Evolutionary conservation across 1,140 invertebrate genomes (phyloP), one percentile per base, ranked within the genome.

Genomic region (Lepidurus packardi): DNA sequence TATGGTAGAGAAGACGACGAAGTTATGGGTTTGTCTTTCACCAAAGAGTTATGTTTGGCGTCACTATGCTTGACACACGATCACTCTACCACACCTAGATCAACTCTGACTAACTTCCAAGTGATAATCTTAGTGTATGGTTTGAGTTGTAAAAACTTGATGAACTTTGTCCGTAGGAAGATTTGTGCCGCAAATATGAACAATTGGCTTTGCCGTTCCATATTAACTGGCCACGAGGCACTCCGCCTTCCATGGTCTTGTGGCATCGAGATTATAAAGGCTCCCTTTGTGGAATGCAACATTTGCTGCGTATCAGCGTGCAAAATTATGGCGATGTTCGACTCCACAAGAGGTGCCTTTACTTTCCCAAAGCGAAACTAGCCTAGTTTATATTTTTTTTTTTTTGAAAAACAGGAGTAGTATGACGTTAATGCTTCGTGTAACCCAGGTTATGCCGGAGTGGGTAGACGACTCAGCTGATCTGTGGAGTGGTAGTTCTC

Each of bases 1-100:
- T 99, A 99, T 87, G 97, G 98, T 1, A 89, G 97, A 43, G 97
- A 99, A 86, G 96, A 99, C 84, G 93, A 99, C 83, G 98, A 99
- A 87, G 94, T 98, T 74, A 93, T 99, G 89, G 98, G 98, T 0
- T 87, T 99, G 47, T 97, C 96, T 81, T 99, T 99, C 87, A 93
- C 97, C 81, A 99, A 99, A 86, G 97, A 99, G 84, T 87, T 99
- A 5, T 97, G 92, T 82, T 87, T 98, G 74, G 91, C 91, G 1
- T 95, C 94, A 1, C 25, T 77, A 5, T 13, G 24, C 65, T 45
- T 77, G 21, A 77, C 53, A 21, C 13, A 65, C 21, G 53, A 47
- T n/a, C 45, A 77, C 16, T 43, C 44, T 10, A 21, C 16, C 9
- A 43, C 44, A 13, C 43, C 76, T 21, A 65, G 65, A 25, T 34